These are phyloP conservation scores for Drosophila takahashii DNA, from an alignment of 1,140 invertebrate genomes.

Conservation along the genomic window DNA sequence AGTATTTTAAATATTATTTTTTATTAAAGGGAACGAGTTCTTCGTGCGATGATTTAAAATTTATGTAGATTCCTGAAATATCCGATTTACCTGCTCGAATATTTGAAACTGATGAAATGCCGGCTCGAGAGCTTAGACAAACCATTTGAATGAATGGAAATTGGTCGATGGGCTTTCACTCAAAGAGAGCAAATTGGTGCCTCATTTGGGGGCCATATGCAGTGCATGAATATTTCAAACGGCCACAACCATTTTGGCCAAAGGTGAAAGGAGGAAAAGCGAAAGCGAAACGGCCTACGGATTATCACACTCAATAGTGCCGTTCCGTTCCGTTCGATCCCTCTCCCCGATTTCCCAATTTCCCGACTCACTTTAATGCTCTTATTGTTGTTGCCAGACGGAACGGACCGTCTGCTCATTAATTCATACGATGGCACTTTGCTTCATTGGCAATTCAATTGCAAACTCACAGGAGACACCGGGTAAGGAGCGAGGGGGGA, in stretches of 20 bases:
- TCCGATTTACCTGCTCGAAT: not conserved
- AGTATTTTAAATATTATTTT: not conserved
- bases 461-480: constrained; percentile 28
- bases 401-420: constrained; percentile 65
- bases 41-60: not conserved
- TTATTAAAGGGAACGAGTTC: not conserved
- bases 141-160: constrained; percentile 1
- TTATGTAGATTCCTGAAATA: not conserved
- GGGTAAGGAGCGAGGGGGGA: constrained; percentile 8
- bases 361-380: constrained; percentile 30
- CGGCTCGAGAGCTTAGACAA: not conserved
- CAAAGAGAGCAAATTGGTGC: constrained; percentile 6
- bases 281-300: constrained; percentile 61
- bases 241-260: constrained; percentile 35
- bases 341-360: not conserved
- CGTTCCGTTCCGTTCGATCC: constrained; percentile 20
- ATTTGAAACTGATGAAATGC: not conserved
- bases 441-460: constrained; percentile 69
- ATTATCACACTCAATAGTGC: constrained; percentile 72
- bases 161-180: constrained; percentile 8
- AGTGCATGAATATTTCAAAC: constrained; percentile 73
- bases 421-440: constrained; percentile 78
- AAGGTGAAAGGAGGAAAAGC: constrained; percentile 68
- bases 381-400: constrained; percentile 40
- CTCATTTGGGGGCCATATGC: constrained; percentile 15